Conservation (phyloP, 2,888 invertebrate species). For the Lithophane ornitopus region DNA sequence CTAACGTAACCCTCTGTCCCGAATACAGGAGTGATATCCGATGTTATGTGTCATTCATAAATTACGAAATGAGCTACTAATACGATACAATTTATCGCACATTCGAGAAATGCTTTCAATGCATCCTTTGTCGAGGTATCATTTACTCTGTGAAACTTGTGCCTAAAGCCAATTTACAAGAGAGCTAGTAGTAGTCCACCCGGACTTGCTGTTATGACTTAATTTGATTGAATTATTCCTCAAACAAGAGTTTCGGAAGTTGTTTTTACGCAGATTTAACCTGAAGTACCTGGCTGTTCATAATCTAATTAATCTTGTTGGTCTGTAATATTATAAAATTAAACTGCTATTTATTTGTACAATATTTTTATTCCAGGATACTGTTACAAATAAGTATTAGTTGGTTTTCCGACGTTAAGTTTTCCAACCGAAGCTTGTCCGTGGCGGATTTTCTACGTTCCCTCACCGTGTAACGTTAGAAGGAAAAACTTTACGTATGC, state of each 20-base stretch:
- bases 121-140: conserved; percentile 59
- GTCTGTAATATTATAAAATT: not conserved
- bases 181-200: conserved; percentile 65
- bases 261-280: conserved; percentile 58
- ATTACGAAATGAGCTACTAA: not conserved
- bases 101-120: not conserved
- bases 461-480: not conserved
- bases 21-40: not conserved
- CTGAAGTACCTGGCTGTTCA: conserved; percentile 28
- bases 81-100: not conserved
- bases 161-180: conserved; percentile 76
- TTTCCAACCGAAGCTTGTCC: conserved; percentile 13
- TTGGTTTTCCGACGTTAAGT: conserved; percentile 30
- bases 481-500: conserved; percentile 2
- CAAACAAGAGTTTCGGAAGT: conserved; percentile 56
- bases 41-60: not conserved
- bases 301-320: conserved; percentile 37
- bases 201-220: conserved; percentile 75
- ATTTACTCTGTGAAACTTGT: conserved; percentile 75
- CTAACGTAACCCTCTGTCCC: no score
- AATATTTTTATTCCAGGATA: conserved; percentile 10
- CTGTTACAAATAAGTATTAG: conserved; percentile 13
- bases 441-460: conserved; percentile 29
- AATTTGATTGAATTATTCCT: conserved; percentile 76
- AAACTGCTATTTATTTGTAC: conserved; percentile 12